Evolutionary conservation across 2,797 vertebrate species (phyloP).

Genomic region (Poecilia picta): DNA sequence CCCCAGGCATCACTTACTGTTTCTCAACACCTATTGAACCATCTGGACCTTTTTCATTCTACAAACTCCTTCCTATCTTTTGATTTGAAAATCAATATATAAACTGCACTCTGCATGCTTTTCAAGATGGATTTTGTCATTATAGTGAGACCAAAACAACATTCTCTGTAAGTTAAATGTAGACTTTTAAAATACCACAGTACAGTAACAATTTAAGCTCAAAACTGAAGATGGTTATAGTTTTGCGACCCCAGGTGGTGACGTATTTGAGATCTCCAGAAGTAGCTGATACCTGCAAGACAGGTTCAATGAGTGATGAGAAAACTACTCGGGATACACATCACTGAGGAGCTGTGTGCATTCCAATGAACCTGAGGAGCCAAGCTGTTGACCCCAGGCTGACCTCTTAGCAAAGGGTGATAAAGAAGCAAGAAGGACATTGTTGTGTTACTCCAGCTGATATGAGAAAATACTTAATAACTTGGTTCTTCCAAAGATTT

Average conservation of each 20-base stretch:
- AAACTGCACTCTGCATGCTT: not conserved
- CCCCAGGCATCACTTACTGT: too few relatives aligned
- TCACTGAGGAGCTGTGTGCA: not conserved
- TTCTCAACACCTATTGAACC: too few relatives aligned
- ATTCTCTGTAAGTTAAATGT: not conserved
- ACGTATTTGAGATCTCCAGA: not conserved
- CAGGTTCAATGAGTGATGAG: not conserved
- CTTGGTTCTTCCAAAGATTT: not conserved
- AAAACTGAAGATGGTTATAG: not conserved
- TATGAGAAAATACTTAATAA: not conserved
- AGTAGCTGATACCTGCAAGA: not conserved
- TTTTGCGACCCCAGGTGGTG: not conserved
- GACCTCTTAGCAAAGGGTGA: not conserved
- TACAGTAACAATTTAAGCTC: not conserved
- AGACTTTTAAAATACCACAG: not conserved
- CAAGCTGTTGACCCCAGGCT: not conserved
- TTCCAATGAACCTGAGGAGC: conserved; percentile 8
- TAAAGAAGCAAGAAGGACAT: not conserved
- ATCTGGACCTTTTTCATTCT: not conserved
- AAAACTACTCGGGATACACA: not conserved
- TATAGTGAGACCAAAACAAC: not conserved
- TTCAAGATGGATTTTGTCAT: not conserved
- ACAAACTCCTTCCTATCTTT: not conserved
- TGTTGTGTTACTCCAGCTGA: conserved; percentile 2
- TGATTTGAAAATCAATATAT: not conserved